Percentiles rank a stretch among this genome's conserved stretches.
Evolutionary conservation across 1,140 invertebrate genomes (phyloP).

Genomic region (Ridgeia piscesae): DNA sequence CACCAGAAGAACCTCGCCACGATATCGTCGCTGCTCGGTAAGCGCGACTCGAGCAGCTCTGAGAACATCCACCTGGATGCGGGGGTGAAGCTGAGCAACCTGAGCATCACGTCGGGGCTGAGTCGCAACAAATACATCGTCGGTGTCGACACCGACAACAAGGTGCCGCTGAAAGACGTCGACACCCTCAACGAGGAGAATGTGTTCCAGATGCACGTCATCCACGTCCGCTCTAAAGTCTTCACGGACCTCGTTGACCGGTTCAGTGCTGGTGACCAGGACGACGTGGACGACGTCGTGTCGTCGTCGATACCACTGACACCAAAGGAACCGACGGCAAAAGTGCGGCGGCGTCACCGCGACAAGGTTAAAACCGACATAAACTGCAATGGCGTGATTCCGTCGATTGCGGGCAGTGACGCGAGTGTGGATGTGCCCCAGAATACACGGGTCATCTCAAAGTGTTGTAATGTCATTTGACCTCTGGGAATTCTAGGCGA

Average conservation of each 20-base stretch:
- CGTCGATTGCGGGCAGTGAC: not conserved
- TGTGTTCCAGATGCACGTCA: conserved; percentile 19
- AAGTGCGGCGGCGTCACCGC: conserved; percentile 12
- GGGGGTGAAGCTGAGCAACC: conserved; percentile 26
- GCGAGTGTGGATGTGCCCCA: not conserved
- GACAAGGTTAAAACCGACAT: conserved; percentile 41
- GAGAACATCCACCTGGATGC: conserved; percentile 7
- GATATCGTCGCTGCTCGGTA: not conserved
- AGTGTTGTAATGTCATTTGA: conserved; percentile 31
- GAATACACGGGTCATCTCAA: conserved; percentile 15
- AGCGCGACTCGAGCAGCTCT: not conserved
- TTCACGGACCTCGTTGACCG: conserved; percentile 29
- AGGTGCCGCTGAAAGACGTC: conserved; percentile 11
- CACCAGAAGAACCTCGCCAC: not conserved
- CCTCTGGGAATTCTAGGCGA: not conserved
- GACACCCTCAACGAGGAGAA: conserved; percentile 27
- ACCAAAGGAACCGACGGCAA: conserved; percentile 4
- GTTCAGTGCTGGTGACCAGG: conserved; percentile 15
- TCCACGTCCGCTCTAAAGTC: conserved; percentile 30
- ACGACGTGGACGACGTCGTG: conserved; percentile 8
- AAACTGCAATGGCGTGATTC: conserved; percentile 40
- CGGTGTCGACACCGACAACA: conserved; percentile 17
- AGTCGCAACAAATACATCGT: conserved; percentile 27
- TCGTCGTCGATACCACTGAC: not conserved
- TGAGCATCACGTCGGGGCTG: conserved; percentile 23